Base-by-base conservation (phyloP, 2,888 invertebrate species). In the Conomelus anceps region DNA sequence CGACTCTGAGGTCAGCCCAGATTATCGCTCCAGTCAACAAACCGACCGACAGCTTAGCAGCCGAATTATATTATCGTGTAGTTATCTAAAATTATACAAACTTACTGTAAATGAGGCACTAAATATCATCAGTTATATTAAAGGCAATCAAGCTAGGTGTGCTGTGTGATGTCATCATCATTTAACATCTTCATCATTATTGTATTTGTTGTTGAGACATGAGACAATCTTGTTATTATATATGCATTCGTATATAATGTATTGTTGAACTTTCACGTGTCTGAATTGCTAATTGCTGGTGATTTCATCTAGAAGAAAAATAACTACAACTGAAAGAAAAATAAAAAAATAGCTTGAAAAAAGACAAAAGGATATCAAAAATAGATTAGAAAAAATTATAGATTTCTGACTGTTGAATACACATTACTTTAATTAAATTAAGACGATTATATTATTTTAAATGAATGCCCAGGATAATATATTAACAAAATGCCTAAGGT, bases 91-190 rank as follows among this genome's bases (percentile, higher is more conserved):
- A 86, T 86, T 86, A 86, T 86, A 86, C 29, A 86, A 86, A 86
- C 86, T 86, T 86, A 86, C 86, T 86, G 86, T 86, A 86, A 86
- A 86, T 86, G 86, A 86, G 86, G 86, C 86, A 86, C 86, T 86
- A 86, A 86, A 86, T 86, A 86, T 86, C 63, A 63, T 63, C 63
- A 63, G 63, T 63, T 86, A 29, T 86, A 29, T 86, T 11, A 86
- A 86, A 86, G 86, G 86, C 86, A 86, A 86, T 86, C 86, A 86
- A 86, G 86, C 86, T 26, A 86, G 17, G 29, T 85, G 24, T 85
- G 24, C n/a, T 85, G 20, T 84, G 22, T 84, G 86, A 24, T 22
- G 86, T 24, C 29, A 26, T 23, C 20, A 29, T 85, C 22, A 85
- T 23, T 84, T 17, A 84, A 7, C 26, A 26, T 26, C 26, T 26